These are phyloP conservation scores for Chirona hameri DNA, from an alignment of 2,888 invertebrate genomes.

Conservation along the genomic window DNA sequence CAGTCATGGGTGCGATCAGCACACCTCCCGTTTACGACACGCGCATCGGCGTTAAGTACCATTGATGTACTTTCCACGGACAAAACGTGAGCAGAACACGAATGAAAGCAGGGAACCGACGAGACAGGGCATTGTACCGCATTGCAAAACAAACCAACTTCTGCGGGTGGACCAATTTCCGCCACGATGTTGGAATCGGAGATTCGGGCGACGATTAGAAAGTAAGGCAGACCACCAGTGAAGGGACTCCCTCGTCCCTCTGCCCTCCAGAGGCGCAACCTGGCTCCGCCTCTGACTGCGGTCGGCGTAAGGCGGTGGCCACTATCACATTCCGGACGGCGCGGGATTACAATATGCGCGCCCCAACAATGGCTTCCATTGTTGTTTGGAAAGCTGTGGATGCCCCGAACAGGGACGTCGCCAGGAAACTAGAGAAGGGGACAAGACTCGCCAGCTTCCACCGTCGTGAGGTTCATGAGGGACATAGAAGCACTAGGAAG, in stretches of 20 bases:
- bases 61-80: too few species aligned
- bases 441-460: too few species aligned
- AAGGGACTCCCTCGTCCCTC: neutral
- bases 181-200: neutral
- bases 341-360: neutral
- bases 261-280: neutral
- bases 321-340: neutral
- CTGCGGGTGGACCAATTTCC: neutral
- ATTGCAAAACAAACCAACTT: too few species aligned
- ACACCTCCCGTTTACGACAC: too few species aligned
- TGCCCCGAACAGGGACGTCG: neutral
- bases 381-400: slow-evolving; percentile 12
- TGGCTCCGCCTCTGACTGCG: neutral
- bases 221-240: neutral
- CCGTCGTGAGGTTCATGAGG: too few species aligned
- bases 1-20: too few species aligned
- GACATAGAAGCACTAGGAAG: too few species aligned
- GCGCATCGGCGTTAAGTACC: too few species aligned
- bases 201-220: too few species aligned
- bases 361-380: neutral
- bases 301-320: neutral
- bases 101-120: too few species aligned
- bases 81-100: too few species aligned
- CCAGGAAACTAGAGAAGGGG: neutral
- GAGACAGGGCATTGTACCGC: too few species aligned